Evolutionary conservation across 2,888 invertebrate species (phyloP), one percentile per base, ranked within the genome.

Genomic region (Dasysyrphus tricinctus): DNA sequence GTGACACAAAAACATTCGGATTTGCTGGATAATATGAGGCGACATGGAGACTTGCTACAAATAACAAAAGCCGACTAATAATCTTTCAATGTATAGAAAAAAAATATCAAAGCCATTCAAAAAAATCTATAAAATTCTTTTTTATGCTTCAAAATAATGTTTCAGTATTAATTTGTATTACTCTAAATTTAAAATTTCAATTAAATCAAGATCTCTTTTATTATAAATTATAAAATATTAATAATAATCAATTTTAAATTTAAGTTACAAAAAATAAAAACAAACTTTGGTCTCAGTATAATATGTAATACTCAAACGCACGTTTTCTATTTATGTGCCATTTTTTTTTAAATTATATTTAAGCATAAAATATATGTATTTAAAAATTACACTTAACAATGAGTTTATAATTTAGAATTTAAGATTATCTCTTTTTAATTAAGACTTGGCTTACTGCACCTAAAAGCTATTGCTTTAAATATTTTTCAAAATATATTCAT

Each of bases 1-100:
- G 92, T 92, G 5, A 92, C 92, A 14, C 90, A 90, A 57, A 89
- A 89, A 49, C 92, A 92, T 88, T 89, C 91, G 0, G 90, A 90
- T n/a, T 88, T 92, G 3, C 81, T 92, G 78, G 90, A 92, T 74
- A 91, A 90, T 70, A 91, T 92, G 81, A 90, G 79, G 11, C 54
- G 81, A 19, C 59, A 70, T n/a, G 82, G 78, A 11, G 70, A 67
- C n/a, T 5, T 42, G 14, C 37, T 76, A 8, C 37, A 69, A 63
- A 42, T 76, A 14, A 49, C n/a, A 5, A 76, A 84, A 9, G 2
- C 32, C 9, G 80, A 85, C 61, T 77, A n/a, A 70, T 19, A 19
- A 49, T 11, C 16, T 11, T 5, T 19, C 11, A 19, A 16, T 19
- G 11, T 9, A 9, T 19, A 49, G 0, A 67, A 67, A 67, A 24